Percentiles rank a stretch among this genome's conserved stretches.
phyloP scores from a whole-genome alignment of 1,140 invertebrate genomes.

The Ceratina australensis region DNA sequence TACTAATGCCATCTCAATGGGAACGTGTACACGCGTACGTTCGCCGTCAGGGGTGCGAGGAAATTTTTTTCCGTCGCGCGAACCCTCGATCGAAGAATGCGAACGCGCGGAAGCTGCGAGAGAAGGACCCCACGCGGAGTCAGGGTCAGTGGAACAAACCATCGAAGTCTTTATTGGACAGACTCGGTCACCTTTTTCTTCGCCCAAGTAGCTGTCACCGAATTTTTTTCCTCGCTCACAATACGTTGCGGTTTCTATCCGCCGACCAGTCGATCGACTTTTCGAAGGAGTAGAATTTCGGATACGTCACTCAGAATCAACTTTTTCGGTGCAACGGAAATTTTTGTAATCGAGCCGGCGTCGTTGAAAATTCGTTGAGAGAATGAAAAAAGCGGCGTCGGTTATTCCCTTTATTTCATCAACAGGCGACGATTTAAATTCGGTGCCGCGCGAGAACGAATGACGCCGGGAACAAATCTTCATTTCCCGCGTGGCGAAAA shows the following conservation, averaged over 20 bases:
- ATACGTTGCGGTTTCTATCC: slow-evolving; percentile 36
- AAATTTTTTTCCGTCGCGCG: slow-evolving; percentile 56
- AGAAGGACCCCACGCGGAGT: slow-evolving; percentile 72
- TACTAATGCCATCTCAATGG: not conserved
- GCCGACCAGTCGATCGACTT: slow-evolving; percentile 27
- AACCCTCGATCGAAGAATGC: slow-evolving; percentile 64
- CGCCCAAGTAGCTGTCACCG: slow-evolving; percentile 57
- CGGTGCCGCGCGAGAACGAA: slow-evolving; percentile 29
- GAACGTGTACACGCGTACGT: slow-evolving; percentile 33
- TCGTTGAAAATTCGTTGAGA: too few species aligned
- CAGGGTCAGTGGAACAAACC: slow-evolving; percentile 70
- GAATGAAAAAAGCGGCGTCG: not conserved
- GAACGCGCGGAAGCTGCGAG: slow-evolving; percentile 55
- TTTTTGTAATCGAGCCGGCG: slow-evolving; percentile 20
- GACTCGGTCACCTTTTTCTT: slow-evolving; percentile 66
- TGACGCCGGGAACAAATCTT: slow-evolving; percentile 74
- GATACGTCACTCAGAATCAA: slow-evolving; percentile 19
- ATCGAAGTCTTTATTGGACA: slow-evolving; percentile 60
- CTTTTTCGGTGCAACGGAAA: slow-evolving; percentile 39
- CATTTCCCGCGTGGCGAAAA: slow-evolving; percentile 64
- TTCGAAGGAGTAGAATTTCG: slow-evolving; percentile 46
- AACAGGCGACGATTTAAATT: slow-evolving; percentile 41
- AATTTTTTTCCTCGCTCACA: slow-evolving; percentile 43
- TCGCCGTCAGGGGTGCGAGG: slow-evolving; percentile 55
- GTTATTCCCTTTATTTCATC: slow-evolving; percentile 39